Base-by-base conservation (phyloP, 2,888 invertebrate species). In the Homarus gammarus region DNA sequence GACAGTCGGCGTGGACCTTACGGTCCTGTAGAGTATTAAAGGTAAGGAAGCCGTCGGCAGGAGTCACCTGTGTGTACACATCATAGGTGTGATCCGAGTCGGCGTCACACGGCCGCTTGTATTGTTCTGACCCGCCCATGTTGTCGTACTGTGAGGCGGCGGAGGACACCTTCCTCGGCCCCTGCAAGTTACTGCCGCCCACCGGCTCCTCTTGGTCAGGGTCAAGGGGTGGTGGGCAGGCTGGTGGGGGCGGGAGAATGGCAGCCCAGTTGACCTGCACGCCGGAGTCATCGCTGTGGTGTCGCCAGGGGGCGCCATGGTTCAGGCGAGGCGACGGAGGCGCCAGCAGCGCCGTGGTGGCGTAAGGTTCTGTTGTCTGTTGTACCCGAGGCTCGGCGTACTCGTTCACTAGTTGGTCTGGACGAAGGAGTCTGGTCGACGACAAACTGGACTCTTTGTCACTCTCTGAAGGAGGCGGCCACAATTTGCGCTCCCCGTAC, bases 401-500 rank as follows among this genome's bases (percentile, higher is more conserved):
- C 56, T 92, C 90, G 40, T 90, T 92, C 36, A 73, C 77, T n/a
- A 77, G 86, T n/a, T 91, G 91, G 49, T 91, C 89, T 22, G 87
- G 83, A 27, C 64, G 81, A 22, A 91, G 70, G 49, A 91, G 90
- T 2, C 90, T 33, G 36, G 84, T 77, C n/a, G 85, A 89, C 6
- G 87, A 83, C 22, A 86, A 78, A 40, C 81, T 87, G 49, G 86
- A 83, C 10, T 89, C 83, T 6, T 85, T 89, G 36, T 92, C 92
- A 31, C 83, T 89, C n/a, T 86, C 91, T 1, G 86, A 61, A n/a
- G 88, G 88, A 0, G 83, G 91, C 91, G 83, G 91, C 91, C 91
- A 89, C 38, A 90, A 77, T 68, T 90, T 90, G n/a, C 89, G 89
- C 49, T 92, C 92, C n/a, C 90, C 73, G 84, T 92, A 92, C 90